A percentile compares a stretch with the other conserved stretches of the same genome.
Evolutionary conservation across 2,797 vertebrate genomes (phyloP).

Genomic region (Coccyzus lansbergi): DNA sequence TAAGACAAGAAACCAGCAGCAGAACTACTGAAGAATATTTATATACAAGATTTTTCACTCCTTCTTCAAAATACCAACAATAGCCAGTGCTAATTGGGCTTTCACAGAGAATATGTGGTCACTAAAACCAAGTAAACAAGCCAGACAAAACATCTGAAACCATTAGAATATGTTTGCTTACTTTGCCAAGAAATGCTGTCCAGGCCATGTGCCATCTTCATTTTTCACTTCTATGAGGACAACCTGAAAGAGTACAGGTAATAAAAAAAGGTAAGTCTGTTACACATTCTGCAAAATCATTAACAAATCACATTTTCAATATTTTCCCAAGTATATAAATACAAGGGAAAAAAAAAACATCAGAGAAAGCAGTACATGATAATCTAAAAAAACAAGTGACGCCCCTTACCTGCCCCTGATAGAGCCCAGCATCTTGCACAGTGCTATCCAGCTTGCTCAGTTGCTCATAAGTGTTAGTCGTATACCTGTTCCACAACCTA

Average conservation of each 20-base stretch:
- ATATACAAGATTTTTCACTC: not conserved
- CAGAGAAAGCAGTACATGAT: not conserved
- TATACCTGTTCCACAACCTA: constrained; percentile 95
- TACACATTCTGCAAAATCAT: not conserved
- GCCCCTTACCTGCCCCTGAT: constrained; percentile 91
- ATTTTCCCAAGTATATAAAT: not conserved
- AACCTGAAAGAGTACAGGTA: constrained; percentile 80
- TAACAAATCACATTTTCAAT: not conserved
- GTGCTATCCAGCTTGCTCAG: constrained; percentile 94
- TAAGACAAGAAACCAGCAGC: not conserved
- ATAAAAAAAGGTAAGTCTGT: not conserved
- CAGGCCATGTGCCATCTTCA: constrained; percentile 95
- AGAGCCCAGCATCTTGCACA: constrained; percentile 94
- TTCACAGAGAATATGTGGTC: not conserved
- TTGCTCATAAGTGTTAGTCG: constrained; percentile 93
- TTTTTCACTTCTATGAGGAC: constrained; percentile 96
- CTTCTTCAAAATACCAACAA: not conserved
- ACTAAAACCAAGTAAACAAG: not conserved
- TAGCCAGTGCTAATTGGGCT: not conserved
- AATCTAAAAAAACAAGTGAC: not conserved
- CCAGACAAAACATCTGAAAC: not conserved
- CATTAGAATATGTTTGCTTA: constrained; percentile 77
- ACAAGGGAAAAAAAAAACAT: not conserved
- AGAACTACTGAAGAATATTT: not conserved
- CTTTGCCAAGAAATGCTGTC: constrained; percentile 90